Conservation (phyloP, 2,888 invertebrate genomes). For the Cotesia congregata region DNA sequence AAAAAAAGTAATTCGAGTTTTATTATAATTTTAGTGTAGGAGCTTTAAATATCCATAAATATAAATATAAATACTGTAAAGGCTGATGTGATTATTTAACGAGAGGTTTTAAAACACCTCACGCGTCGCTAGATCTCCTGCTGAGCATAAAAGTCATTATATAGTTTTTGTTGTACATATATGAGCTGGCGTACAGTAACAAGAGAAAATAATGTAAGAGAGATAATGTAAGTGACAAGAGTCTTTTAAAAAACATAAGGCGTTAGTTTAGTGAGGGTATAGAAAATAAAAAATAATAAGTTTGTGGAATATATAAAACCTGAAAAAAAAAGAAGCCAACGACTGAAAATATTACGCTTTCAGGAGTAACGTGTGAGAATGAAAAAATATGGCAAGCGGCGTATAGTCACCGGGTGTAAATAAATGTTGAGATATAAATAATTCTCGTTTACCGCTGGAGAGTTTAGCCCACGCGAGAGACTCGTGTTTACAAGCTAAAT, state of each 20-base stretch:
- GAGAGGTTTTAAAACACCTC: constrained; percentile 36
- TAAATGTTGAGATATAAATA: constrained; percentile 27
- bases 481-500: constrained; percentile 15
- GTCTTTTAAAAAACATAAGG: background rate
- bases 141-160: constrained; percentile 22
- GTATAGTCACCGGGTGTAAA: constrained; percentile 10
- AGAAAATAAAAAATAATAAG: constrained; percentile 11
- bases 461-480: constrained; percentile 15
- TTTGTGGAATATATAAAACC: constrained; percentile 1
- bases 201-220: constrained; percentile 2
- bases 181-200: background rate
- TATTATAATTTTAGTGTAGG: too few species aligned
- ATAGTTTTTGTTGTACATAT: background rate
- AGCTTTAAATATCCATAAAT: background rate
- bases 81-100: constrained; percentile 22
- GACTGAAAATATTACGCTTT: constrained; percentile 27
- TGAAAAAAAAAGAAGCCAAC: background rate
- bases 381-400: constrained; percentile 13
- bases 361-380: constrained; percentile 32
- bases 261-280: constrained; percentile 26
- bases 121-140: constrained; percentile 49
- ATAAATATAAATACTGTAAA: background rate
- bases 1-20: too few species aligned
- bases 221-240: constrained; percentile 10
- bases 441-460: constrained; percentile 21